Evolutionary conservation across 2,888 invertebrate genomes (phyloP).

Genomic region (Listrodromus nycthemerus): DNA sequence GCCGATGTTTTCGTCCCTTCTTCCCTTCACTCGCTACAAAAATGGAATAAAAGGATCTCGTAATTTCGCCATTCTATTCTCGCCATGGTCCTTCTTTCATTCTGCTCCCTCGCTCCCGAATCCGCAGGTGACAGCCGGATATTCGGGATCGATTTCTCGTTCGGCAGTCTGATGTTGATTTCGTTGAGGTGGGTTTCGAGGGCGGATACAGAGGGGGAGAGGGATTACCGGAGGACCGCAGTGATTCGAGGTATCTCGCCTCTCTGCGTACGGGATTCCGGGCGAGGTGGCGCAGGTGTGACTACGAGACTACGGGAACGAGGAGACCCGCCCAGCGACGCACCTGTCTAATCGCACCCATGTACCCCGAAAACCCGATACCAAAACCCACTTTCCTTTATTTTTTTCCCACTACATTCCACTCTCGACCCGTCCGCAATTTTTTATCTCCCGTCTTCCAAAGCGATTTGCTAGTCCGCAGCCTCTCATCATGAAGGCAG

Average conservation of each 20-base stretch:
- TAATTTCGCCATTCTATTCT: slow-evolving; percentile 56
- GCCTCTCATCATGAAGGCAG: neutral
- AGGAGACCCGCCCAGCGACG: slow-evolving; percentile 47
- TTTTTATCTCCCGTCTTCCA: slow-evolving; percentile 45
- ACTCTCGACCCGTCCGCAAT: slow-evolving; percentile 34
- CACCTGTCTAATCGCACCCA: slow-evolving; percentile 70
- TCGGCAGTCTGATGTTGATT: slow-evolving; percentile 45
- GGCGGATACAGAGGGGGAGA: slow-evolving; percentile 13
- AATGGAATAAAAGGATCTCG: neutral
- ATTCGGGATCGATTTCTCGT: slow-evolving; percentile 64
- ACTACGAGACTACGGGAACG: slow-evolving; percentile 51
- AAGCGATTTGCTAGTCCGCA: slow-evolving; percentile 7
- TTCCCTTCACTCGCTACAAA: neutral
- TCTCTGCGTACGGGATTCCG: slow-evolving; percentile 54
- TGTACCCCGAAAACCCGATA: slow-evolving; percentile 54
- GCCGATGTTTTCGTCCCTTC: neutral
- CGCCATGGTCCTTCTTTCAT: slow-evolving; percentile 44
- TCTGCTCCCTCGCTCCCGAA: slow-evolving; percentile 53
- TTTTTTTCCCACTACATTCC: slow-evolving; percentile 22
- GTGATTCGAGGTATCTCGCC: slow-evolving; percentile 62
- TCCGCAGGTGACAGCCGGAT: slow-evolving; percentile 66
- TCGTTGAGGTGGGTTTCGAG: slow-evolving; percentile 40
- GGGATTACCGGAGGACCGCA: slow-evolving; percentile 42
- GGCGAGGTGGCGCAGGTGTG: slow-evolving; percentile 63
- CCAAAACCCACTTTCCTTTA: slow-evolving; percentile 11